Conservation (phyloP, 2,888 invertebrate species). For the Synanthedon myopaeformis region DNA sequence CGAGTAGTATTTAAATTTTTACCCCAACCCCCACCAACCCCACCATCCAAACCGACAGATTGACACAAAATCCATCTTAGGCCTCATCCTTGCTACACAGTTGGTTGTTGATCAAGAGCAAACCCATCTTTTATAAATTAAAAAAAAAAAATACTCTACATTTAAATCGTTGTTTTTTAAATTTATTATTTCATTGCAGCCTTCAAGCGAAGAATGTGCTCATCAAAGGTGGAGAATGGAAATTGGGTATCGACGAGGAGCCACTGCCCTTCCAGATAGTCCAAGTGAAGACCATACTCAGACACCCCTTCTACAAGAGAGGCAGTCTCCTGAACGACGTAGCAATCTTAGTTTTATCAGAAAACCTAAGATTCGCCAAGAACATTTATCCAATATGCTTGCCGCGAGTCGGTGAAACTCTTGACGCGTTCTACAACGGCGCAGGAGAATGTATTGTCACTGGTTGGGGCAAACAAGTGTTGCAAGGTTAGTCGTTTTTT, state of each 20-base stretch:
- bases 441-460: conserved; percentile 79
- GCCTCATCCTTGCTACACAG: too few relatives aligned
- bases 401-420: conserved; percentile 47
- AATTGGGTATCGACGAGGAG: conserved; percentile 83
- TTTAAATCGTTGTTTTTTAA: too few relatives aligned
- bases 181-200: conserved; percentile 35
- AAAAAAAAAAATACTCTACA: too few relatives aligned
- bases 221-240: conserved; percentile 87
- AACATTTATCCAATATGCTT: conserved; percentile 83
- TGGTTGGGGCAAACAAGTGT: conserved; percentile 85
- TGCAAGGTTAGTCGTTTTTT: conserved; percentile 77
- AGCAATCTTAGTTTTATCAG: conserved; percentile 77
- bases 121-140: too few relatives aligned
- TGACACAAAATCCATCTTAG: too few relatives aligned
- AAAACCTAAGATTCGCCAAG: conserved; percentile 73
- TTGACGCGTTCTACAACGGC: conserved; percentile 71
- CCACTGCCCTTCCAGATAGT: conserved; percentile 83
- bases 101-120: too few relatives aligned
- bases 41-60: too few relatives aligned
- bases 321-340: conserved; percentile 75
- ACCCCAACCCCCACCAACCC: too few relatives aligned
- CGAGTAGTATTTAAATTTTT: too few relatives aligned
- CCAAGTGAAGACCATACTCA: conserved; percentile 75
- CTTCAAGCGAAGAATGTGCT: conserved; percentile 74
- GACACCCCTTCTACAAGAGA: conserved; percentile 77